Percentiles rank a stretch among this genome's conserved stretches.
Evolutionary conservation across 2,888 invertebrate genomes (phyloP).

Genomic region (Dasypogon diadema): DNA sequence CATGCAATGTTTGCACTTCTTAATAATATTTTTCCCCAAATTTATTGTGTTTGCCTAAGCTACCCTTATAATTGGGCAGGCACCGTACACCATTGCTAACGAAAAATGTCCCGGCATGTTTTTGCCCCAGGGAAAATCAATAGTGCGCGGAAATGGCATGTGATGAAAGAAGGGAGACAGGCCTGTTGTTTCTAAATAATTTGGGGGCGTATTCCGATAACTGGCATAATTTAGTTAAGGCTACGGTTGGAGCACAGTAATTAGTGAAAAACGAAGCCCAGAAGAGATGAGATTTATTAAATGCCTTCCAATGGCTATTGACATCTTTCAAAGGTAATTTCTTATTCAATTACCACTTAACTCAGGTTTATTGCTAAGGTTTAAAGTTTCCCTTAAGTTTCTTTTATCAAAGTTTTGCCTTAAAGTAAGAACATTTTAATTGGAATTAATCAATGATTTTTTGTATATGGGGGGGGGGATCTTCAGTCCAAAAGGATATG

Average conservation of each 20-base stretch:
- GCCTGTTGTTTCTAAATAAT: not conserved
- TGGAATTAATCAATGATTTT: too few relatives aligned
- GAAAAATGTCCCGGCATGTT: not conserved
- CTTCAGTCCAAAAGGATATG: too few relatives aligned
- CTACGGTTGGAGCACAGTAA: not conserved
- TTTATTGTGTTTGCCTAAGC: slow-evolving; percentile 18
- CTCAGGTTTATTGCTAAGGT: too few relatives aligned
- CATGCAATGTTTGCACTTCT: slow-evolving; percentile 9
- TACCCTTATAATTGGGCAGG: not conserved
- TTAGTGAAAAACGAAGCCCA: not conserved
- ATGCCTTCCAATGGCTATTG: not conserved
- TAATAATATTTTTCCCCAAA: not conserved
- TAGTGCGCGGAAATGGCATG: not conserved
- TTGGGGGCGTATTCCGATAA: not conserved
- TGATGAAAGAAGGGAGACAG: not conserved
- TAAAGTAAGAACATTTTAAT: too few relatives aligned
- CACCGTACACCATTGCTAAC: not conserved
- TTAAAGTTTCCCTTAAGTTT: too few relatives aligned
- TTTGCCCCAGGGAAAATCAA: not conserved
- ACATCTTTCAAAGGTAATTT: too few relatives aligned
- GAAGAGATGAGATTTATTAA: not conserved
- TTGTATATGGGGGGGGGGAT: too few relatives aligned
- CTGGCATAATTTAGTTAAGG: not conserved
- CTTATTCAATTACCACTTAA: too few relatives aligned
- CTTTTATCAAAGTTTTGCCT: too few relatives aligned